A percentile compares a stretch with the other conserved stretches of the same genome.
Conservation (phyloP, 2,113 vertebrate genomes). For the Sapajus apella region DNA sequence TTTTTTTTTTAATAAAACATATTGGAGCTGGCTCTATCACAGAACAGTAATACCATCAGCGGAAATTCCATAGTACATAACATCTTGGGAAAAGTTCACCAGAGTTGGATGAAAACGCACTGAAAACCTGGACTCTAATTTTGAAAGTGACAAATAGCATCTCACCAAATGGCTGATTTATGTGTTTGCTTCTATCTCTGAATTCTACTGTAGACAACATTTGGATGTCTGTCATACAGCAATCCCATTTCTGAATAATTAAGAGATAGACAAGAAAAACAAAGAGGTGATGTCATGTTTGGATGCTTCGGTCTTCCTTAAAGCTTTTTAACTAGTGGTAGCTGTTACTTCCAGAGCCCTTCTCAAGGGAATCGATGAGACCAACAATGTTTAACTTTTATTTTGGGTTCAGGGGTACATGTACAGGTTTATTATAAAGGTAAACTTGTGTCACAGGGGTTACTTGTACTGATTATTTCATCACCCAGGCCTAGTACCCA, state of each 20-base stretch:
- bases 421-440: no score
- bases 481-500: no score
- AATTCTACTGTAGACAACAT: not conserved
- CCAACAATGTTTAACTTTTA: no score
- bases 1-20: not conserved
- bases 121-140: not conserved
- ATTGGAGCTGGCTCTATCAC: rapidly evolving
- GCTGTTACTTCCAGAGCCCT: not conserved
- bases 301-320: not conserved
- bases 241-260: not conserved
- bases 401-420: no score
- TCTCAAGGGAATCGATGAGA: rapidly evolving
- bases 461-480: no score
- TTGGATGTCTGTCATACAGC: not conserved
- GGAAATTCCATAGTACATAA: rapidly evolving
- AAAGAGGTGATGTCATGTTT: not conserved
- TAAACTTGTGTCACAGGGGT: no score
- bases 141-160: not conserved
- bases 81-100: not conserved
- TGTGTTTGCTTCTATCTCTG: not conserved
- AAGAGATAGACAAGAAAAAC: not conserved
- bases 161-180: no score
- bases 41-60: rapidly evolving
- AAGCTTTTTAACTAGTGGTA: not conserved
- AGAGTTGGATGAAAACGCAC: not conserved